These are phyloP conservation scores for Pterocles orientalis DNA, from an alignment of 2,113 vertebrate genomes.

Conservation along the genomic window DNA sequence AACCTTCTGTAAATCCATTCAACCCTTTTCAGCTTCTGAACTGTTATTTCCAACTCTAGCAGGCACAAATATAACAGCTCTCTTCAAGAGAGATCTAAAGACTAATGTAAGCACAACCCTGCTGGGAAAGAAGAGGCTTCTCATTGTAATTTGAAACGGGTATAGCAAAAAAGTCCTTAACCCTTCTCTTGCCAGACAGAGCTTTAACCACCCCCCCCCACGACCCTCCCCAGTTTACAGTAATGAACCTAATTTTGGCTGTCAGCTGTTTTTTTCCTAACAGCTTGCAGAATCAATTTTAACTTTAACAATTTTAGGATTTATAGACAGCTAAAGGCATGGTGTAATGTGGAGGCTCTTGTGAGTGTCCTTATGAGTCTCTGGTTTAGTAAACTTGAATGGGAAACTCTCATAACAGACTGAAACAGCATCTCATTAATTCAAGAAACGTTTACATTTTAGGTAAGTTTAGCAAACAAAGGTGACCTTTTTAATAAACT, in stretches of 20 bases:
- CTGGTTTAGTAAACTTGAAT: not conserved
- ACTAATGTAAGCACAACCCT: conserved; percentile 91
- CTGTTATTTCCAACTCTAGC: conserved; percentile 89
- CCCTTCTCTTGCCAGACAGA: conserved; percentile 78
- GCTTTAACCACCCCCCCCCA: conserved; percentile 32
- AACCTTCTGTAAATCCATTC: conserved; percentile 77
- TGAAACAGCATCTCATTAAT: conserved; percentile 20
- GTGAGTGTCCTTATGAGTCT: not conserved
- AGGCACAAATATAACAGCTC: conserved; percentile 88
- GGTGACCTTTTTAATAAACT: conserved; percentile 31
- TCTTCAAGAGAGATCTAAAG: conserved; percentile 87
- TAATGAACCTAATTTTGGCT: not conserved
- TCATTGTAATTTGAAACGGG: conserved; percentile 98
- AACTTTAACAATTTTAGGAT: not conserved
- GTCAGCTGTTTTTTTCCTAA: not conserved
- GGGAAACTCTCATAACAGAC: conserved; percentile 8
- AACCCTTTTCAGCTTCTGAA: conserved; percentile 77
- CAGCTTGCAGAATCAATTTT: not conserved
- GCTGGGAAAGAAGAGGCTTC: conserved; percentile 96
- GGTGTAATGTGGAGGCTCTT: not conserved
- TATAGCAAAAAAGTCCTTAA: conserved; percentile 83
- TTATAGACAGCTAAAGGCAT: not conserved
- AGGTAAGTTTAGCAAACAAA: conserved; percentile 25
- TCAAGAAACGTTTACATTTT: conserved; percentile 40
- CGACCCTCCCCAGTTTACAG: not conserved